Percentiles rank a stretch among this genome's conserved stretches.
Conservation (phyloP, 1,140 invertebrate genomes). For the Drosophila nebulosa region DNA sequence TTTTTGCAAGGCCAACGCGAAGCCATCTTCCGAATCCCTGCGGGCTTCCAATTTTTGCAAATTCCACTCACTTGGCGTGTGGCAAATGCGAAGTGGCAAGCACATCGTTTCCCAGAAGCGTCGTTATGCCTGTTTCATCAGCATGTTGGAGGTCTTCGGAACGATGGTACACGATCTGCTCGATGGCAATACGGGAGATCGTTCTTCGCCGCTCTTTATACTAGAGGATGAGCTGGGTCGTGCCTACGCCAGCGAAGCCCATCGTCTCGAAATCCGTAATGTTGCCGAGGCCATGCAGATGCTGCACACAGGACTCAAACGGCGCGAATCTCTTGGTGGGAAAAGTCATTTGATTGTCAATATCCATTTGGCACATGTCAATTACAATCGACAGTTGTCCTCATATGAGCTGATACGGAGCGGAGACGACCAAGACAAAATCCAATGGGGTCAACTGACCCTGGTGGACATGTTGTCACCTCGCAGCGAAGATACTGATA, state of each 20-base stretch:
- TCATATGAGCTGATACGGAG: background rate
- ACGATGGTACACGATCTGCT: background rate
- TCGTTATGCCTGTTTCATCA: background rate
- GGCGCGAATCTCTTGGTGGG: background rate
- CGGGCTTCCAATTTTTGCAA: background rate
- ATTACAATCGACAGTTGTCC: background rate
- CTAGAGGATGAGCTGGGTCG: background rate
- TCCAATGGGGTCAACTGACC: background rate
- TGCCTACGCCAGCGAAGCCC: background rate
- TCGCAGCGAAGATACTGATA: background rate
- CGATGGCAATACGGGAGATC: background rate
- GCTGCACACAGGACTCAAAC: background rate
- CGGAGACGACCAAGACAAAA: background rate
- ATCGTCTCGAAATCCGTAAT: background rate
- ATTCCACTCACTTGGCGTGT: background rate
- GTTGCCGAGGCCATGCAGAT: background rate
- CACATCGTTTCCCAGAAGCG: background rate
- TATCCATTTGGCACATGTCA: background rate
- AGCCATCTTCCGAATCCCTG: background rate
- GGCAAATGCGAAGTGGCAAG: background rate
- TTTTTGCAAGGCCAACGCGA: too few relatives aligned
- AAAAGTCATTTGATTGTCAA: background rate
- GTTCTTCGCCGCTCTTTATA: background rate
- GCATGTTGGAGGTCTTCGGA: background rate
- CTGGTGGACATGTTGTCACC: background rate